Conservation (phyloP, 2,797 vertebrate genomes). For the Tympanoctomys barrerae region DNA sequence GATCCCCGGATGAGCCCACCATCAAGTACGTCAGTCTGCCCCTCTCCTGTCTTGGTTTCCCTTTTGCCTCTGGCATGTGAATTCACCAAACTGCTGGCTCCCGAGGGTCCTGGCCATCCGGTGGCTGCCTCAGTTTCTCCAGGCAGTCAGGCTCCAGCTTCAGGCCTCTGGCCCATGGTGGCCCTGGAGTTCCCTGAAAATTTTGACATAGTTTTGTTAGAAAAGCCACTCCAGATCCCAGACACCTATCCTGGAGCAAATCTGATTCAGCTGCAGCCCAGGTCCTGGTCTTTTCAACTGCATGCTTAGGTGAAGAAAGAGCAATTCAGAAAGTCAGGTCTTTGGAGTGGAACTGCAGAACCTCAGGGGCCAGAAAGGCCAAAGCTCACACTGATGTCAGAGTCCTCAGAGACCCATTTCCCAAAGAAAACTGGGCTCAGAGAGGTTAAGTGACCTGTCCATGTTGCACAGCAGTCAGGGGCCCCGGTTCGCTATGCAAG, state of each 20-base stretch:
- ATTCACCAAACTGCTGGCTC: not conserved
- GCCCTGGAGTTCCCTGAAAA: not conserved
- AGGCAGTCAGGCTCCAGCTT: not conserved
- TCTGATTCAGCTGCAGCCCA: not conserved
- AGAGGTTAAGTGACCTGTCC: not conserved
- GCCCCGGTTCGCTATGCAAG: not conserved
- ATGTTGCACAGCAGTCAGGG: not conserved
- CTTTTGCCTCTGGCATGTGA: not conserved
- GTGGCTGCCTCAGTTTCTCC: not conserved
- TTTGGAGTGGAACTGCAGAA: not conserved
- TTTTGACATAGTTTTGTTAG: not conserved
- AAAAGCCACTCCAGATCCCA: not conserved
- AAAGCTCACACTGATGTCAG: not conserved
- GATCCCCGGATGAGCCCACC: not conserved
- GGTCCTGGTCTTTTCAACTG: not conserved
- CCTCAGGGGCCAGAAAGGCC: not conserved
- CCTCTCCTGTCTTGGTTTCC: conserved; percentile 18
- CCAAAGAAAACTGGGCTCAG: not conserved
- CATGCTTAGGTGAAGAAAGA: not conserved
- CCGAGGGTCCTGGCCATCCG: not conserved
- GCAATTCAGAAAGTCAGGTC: not conserved
- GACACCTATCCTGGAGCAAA: not conserved
- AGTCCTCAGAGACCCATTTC: not conserved
- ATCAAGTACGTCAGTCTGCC: not conserved
- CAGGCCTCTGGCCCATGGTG: not conserved